phyloP scores from a whole-genome alignment of 2,888 invertebrate genomes.

The Tetanocera ferruginea region DNA sequence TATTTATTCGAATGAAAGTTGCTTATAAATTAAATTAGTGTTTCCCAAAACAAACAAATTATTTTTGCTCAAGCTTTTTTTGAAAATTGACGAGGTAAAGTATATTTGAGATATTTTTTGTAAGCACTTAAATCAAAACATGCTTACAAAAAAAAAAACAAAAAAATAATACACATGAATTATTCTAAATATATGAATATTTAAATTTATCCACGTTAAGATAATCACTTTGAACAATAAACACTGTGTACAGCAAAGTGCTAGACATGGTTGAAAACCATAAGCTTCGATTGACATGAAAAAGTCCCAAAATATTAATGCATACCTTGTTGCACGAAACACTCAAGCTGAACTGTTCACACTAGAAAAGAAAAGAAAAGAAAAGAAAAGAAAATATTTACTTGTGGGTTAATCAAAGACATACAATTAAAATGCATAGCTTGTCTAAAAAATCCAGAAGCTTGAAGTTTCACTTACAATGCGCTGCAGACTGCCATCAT shows the following conservation, averaged over 20 bases:
- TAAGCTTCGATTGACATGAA: background rate
- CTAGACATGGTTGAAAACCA: background rate
- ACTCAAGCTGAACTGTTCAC: background rate
- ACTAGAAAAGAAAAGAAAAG: background rate
- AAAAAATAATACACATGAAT: too few species aligned
- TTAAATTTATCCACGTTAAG: background rate
- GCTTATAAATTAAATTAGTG: too few species aligned
- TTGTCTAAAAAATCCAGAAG: background rate
- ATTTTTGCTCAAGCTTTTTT: too few species aligned
- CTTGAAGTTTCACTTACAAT: background rate
- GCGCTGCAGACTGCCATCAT: background rate
- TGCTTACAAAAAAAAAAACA: too few species aligned
- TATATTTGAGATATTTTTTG: too few species aligned
- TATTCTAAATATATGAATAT: too few species aligned
- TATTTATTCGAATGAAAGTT: too few species aligned
- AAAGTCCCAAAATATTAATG: background rate
- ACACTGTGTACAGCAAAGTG: background rate
- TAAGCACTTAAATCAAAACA: too few species aligned
- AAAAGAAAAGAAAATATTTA: background rate
- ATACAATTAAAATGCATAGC: background rate
- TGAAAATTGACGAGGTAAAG: too few species aligned
- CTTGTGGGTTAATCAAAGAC: too few species aligned
- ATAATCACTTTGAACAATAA: constrained; percentile 2
- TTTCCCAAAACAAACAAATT: too few species aligned
- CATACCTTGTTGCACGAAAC: background rate